Evolutionary conservation across 2,113 vertebrate species (phyloP).

Genomic region (Kryptolebias marmoratus): DNA sequence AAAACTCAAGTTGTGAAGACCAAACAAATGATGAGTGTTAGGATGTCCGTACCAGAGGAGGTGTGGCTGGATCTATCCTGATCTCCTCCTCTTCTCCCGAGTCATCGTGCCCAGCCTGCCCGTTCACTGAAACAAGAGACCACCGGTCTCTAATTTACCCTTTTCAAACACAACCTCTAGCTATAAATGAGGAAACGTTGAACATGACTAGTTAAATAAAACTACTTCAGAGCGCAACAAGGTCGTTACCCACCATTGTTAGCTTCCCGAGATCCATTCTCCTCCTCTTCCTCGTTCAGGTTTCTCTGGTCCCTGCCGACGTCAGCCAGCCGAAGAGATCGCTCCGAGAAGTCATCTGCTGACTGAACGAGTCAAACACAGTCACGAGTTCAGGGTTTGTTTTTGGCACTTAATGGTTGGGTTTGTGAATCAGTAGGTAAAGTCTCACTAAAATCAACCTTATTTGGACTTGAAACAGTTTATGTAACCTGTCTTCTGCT

Average conservation of each 20-base stretch:
- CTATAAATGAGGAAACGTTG: too few species aligned
- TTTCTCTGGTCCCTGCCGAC: conserved; percentile 83
- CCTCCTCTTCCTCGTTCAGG: conserved; percentile 78
- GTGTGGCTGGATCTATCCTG: conserved; percentile 25
- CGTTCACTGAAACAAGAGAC: conserved; percentile 70
- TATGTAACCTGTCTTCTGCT: too few species aligned
- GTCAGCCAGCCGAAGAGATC: conserved; percentile 85
- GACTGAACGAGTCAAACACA: conserved; percentile 74
- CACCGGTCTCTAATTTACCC: neutral
- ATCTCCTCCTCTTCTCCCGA: conserved; percentile 83
- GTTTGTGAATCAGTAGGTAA: neutral
- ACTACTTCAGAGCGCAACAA: rapidly evolving
- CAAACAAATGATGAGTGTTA: neutral
- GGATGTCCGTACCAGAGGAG: conserved; percentile 56
- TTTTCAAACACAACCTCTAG: neutral
- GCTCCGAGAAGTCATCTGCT: conserved; percentile 88
- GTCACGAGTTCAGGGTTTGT: neutral
- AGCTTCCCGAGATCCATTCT: conserved; percentile 36
- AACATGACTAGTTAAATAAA: too few species aligned
- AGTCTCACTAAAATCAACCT: too few species aligned
- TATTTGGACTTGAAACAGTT: too few species aligned
- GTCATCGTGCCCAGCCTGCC: conserved; percentile 81
- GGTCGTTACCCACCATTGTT: conserved; percentile 61
- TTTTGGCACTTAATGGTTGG: neutral
- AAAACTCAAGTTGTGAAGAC: neutral